These are phyloP conservation scores for Coreoperca whiteheadi DNA, from an alignment of 2,113 vertebrate genomes.

Conservation along the genomic window DNA sequence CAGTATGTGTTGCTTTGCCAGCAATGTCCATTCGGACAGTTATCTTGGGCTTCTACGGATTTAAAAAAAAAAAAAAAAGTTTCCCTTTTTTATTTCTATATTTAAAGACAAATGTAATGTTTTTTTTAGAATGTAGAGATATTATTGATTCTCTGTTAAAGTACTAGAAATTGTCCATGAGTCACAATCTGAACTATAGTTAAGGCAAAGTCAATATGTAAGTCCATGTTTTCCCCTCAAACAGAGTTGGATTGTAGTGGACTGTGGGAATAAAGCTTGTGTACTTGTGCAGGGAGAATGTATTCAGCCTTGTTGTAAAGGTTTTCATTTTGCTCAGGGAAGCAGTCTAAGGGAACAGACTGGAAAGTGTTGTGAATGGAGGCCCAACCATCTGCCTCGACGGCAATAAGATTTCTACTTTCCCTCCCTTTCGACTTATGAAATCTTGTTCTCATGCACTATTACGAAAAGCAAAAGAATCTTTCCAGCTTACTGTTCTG, in stretches of 20 bases:
- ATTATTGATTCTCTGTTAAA: conserved; percentile 7
- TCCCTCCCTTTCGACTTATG: conserved; percentile 36
- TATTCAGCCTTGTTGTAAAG: conserved; percentile 66
- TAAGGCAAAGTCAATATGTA: conserved; percentile 48
- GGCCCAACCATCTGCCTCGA: conserved; percentile 72
- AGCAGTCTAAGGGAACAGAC: conserved; percentile 69
- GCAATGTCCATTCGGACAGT: background rate
- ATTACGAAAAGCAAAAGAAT: conserved; percentile 34
- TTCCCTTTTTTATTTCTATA: background rate
- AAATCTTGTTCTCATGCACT: conserved; percentile 29
- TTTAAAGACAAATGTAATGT: background rate
- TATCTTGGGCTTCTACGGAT: background rate
- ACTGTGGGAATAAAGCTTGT: conserved; percentile 64
- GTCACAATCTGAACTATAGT: conserved; percentile 5
- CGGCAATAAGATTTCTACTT: conserved; percentile 52
- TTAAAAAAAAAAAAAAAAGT: too few relatives aligned
- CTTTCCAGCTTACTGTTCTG: conserved; percentile 31
- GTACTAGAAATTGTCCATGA: background rate
- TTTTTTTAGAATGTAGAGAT: background rate
- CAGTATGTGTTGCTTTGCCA: conserved; percentile 18
- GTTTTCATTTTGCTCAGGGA: conserved; percentile 78
- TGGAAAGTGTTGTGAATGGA: conserved; percentile 74
- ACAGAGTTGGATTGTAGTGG: conserved; percentile 38
- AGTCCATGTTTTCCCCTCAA: conserved; percentile 36
- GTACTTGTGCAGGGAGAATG: conserved; percentile 56